Evolutionary conservation across 2,113 vertebrate species (phyloP), one percentile per base, ranked within the genome.

Genomic region (Harpagus bidentatus): DNA sequence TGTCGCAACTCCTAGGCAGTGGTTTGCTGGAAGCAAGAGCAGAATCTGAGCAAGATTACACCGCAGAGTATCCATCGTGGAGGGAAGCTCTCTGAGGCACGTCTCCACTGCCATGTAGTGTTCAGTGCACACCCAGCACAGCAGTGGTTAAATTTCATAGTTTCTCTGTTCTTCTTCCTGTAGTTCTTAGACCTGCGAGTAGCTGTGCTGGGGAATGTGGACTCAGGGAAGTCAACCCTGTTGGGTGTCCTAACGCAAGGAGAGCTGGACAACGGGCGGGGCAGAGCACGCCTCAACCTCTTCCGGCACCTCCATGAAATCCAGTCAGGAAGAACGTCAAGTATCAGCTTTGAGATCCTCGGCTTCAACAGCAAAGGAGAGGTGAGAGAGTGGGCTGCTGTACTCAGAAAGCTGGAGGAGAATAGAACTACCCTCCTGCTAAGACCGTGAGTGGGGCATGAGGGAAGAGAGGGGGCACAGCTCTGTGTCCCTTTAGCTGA

Each of bases 311-410:
- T 99, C 43, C 99, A 99, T 85, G 99, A 99, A 97, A 99, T 99
- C 97, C 99, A 99, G 93, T 99, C 99, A 21, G 99, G 99, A 90
- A 98, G 99, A 36, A 99, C 99, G 0, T 99, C 99, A 26, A 99
- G 99, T 97, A 99, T 99, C 97, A 99, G 99, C 98, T 99, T 99
- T 97, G 99, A 99, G 98, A 99, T 99, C 95, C 98, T 99, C 1
- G 99, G 99, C 76, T 99, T 99, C 96, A 99, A 99, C 97, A 99
- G 99, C 97, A 99, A 99, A 98, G 99, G 99, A 97, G 99, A 99
- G 99, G 99, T 99, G 85, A 95, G 95, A 32, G 45, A 48, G 38
- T 63, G 43, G 34, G 45, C 53, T 93, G 45, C 63, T 90, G 50
- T 77, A 45, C 21, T 90, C 13, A 26, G 40, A 74, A 91, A 69